Evolutionary conservation across 2,113 vertebrate species (phyloP).

Genomic region (Notothenia rossii): DNA sequence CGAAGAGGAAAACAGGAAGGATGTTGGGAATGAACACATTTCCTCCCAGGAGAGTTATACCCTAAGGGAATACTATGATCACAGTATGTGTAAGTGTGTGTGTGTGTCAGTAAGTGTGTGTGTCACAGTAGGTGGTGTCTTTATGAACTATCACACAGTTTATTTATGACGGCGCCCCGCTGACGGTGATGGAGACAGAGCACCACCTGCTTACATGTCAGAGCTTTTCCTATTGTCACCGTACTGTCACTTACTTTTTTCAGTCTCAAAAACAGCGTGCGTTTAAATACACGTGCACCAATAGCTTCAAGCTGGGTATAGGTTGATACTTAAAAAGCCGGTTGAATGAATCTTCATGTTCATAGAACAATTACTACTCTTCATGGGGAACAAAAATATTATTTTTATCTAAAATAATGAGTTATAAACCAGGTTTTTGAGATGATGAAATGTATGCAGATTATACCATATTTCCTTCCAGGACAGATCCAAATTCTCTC

Average conservation of each 20-base stretch:
- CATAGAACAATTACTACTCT: conserved; percentile 2
- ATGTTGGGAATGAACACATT: conserved; percentile 52
- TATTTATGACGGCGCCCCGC: conserved; percentile 76
- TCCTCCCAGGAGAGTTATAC: conserved; percentile 61
- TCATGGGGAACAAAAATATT: background rate
- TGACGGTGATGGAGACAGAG: conserved; percentile 51
- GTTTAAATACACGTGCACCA: conserved; percentile 9
- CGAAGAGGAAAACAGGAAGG: conserved; percentile 51
- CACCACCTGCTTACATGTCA: conserved; percentile 54
- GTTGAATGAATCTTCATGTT: background rate
- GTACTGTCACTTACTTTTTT: conserved; percentile 25
- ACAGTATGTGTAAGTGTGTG: conserved; percentile 36
- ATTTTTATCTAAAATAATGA: background rate
- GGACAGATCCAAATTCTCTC: background rate
- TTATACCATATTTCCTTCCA: background rate
- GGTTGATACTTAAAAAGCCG: background rate
- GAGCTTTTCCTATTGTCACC: conserved; percentile 32
- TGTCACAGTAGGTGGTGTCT: conserved; percentile 67
- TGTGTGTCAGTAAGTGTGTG: background rate
- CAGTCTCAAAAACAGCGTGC: conserved; percentile 6
- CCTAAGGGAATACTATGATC: conserved; percentile 72
- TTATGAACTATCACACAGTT: conserved; percentile 76
- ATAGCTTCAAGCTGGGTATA: conserved; percentile 14
- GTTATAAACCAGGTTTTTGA: background rate
- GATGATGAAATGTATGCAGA: conserved; percentile 2